These are phyloP conservation scores for Drosophila anomelani DNA, from an alignment of 2,888 invertebrate species.

Conservation along the genomic window DNA sequence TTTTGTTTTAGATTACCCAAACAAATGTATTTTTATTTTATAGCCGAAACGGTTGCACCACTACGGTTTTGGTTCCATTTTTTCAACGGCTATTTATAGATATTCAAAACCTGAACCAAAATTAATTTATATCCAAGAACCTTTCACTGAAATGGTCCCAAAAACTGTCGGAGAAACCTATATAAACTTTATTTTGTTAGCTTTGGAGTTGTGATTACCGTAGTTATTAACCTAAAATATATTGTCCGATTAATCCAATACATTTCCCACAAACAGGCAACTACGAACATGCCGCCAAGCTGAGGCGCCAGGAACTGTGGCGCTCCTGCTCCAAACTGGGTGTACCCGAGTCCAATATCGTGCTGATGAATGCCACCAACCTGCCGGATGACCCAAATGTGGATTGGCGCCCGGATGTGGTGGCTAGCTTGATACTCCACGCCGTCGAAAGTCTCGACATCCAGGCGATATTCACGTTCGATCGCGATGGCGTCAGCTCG, in stretches of 20 bases:
- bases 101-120: slow-evolving; percentile 14
- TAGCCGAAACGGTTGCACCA: slow-evolving; percentile 1
- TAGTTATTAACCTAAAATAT: background rate
- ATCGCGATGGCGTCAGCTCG: slow-evolving; percentile 95
- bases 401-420: slow-evolving; percentile 90
- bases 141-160: background rate
- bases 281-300: slow-evolving; percentile 87
- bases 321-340: slow-evolving; percentile 92
- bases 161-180: background rate
- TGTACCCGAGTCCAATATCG: slow-evolving; percentile 91
- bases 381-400: slow-evolving; percentile 91
- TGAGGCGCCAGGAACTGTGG: slow-evolving; percentile 92
- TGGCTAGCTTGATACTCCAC: slow-evolving; percentile 88
- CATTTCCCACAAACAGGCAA: slow-evolving; percentile 85
- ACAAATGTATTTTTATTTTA: slow-evolving; percentile 13
- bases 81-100: slow-evolving; percentile 12
- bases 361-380: slow-evolving; percentile 89
- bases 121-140: slow-evolving; percentile 13
- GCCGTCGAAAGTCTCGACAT: slow-evolving; percentile 91
- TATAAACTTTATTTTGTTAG: background rate
- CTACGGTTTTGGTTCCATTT: slow-evolving; percentile 1
- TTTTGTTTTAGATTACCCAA: background rate
- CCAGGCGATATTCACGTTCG: slow-evolving; percentile 96
- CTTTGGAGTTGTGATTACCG: background rate
- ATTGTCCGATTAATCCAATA: background rate